Base-by-base conservation (phyloP, 2,797 vertebrate genomes). In the Clarias laeviceps region DNA sequence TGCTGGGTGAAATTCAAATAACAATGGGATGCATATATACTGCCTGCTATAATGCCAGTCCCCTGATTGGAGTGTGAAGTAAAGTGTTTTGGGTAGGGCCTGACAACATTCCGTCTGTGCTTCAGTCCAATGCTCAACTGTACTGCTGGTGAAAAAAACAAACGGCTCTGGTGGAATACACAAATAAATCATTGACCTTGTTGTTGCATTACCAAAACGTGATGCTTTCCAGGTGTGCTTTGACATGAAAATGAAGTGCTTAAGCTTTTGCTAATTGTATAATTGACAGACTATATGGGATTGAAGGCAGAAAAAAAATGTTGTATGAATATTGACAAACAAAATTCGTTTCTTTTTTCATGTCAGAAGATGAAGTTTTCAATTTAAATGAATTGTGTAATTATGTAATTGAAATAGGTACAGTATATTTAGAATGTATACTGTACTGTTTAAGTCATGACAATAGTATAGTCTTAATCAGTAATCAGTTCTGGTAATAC, bases 1-100 rank as follows among this genome's bases (percentile, higher is more conserved):
- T 88, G 83, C 86, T 90, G 87, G 89, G 88, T 90, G 90, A 88
- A 84, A 90, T 90, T 91, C 89, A 90, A 90, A 86, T 89, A 86
- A 91, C 87, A 89, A 88, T 89, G 88, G 87, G 88, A 88, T 87
- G 84, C 74, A 91, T 87, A 90, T 89, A 90, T 88, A 85, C 85
- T 87, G 89, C 80, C 84, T 90, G 84, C 85, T 87, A 87, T 87
- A 90, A 90, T 88, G 89, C 88, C 88, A 90, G 86, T 90, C 84
- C 86, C 88, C 88, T 57, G 86, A 90, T 88, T 85, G 85, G 88
- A 86, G 89, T 90, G 89, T 90, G 89, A 90, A 90, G 88, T 90
- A 90, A 90, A 90, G 89, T 90, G 89, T 90, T 90, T 90, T 85
- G 86, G 86, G 86, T 50, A 85, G 86, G 85, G 88, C 66, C 74